Percentiles rank a stretch among this genome's conserved stretches.
phyloP scores from a whole-genome alignment of 1,140 invertebrate species.

The Drosophila sp. region DNA sequence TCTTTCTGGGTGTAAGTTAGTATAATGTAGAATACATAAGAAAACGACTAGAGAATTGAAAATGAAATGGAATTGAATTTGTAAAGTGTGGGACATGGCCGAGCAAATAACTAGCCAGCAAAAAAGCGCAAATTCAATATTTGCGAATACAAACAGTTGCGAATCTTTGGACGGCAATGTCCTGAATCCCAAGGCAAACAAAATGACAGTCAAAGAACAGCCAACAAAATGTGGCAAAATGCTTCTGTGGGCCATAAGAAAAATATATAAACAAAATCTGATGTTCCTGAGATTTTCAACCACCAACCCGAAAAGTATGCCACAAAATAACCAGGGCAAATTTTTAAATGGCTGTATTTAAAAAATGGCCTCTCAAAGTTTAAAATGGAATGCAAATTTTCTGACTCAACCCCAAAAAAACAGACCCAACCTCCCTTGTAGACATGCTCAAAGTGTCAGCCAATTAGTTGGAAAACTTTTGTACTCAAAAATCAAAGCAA shows the following conservation, averaged over 20 bases:
- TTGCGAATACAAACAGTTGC: constrained; percentile 72
- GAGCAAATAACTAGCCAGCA: constrained; percentile 25
- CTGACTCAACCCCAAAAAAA: constrained; percentile 4
- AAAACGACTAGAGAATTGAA: not conserved
- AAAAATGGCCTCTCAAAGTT: constrained; percentile 28
- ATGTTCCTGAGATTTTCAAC: not conserved
- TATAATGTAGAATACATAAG: constrained; percentile 22
- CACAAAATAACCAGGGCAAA: constrained; percentile 19
- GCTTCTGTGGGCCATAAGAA: constrained; percentile 31
- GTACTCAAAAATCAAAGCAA: constrained; percentile 71
- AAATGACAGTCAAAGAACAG: constrained; percentile 17
- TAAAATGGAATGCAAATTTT: constrained; percentile 31
- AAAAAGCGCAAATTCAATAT: constrained; percentile 79
- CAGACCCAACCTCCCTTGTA: not conserved
- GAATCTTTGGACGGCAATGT: constrained; percentile 45
- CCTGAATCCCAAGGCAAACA: constrained; percentile 53
- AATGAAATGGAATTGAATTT: constrained; percentile 49
- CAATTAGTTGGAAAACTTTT: constrained; percentile 66
- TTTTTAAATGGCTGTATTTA: constrained; percentile 46
- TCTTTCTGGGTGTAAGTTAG: not conserved
- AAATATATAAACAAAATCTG: constrained; percentile 3
- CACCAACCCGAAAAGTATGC: constrained; percentile 35
- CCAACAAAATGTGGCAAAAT: constrained; percentile 47
- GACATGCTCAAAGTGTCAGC: constrained; percentile 16
- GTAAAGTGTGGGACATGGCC: constrained; percentile 60